Evolutionary conservation across 1,140 invertebrate species (phyloP).

Genomic region (Episyrphus balteatus): DNA sequence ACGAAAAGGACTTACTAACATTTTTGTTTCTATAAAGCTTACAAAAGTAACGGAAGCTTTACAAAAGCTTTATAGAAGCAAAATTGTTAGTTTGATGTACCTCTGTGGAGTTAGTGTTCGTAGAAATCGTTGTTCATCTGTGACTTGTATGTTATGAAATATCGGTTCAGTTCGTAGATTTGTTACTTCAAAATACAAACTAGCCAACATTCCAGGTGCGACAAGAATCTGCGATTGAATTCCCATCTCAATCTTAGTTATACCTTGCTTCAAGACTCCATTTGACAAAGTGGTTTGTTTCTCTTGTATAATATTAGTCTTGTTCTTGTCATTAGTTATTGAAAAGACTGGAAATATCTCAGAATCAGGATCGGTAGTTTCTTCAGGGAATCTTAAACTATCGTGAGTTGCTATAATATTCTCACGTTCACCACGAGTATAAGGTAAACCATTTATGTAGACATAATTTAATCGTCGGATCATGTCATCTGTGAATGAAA

Average conservation of each 20-base stretch:
- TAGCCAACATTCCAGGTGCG: constrained; percentile 15
- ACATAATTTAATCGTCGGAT: constrained; percentile 31
- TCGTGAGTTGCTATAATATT: constrained; percentile 7
- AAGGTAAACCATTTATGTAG: constrained; percentile 11
- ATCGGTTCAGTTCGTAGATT: constrained; percentile 41
- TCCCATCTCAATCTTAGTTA: constrained; percentile 31
- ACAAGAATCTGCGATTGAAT: constrained; percentile 28
- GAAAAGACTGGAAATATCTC: no score
- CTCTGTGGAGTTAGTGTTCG: constrained; percentile 35
- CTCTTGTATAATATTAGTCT: not conserved
- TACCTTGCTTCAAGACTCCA: constrained; percentile 20
- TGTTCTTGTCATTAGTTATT: no score
- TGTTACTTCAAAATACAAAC: constrained; percentile 44
- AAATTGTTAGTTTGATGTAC: constrained; percentile 14
- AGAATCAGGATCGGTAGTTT: not conserved
- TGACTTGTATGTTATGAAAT: constrained; percentile 41
- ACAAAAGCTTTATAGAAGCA: no score
- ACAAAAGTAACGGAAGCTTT: no score
- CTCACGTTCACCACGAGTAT: not conserved
- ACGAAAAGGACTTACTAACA: not conserved
- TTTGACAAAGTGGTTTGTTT: constrained; percentile 20
- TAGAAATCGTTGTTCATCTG: constrained; percentile 41
- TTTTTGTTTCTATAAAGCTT: no score
- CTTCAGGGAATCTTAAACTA: constrained; percentile 18
- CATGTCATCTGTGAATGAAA: constrained; percentile 20